Conservation (phyloP, 2,797 vertebrate species). For the Pelobates cultripes region DNA sequence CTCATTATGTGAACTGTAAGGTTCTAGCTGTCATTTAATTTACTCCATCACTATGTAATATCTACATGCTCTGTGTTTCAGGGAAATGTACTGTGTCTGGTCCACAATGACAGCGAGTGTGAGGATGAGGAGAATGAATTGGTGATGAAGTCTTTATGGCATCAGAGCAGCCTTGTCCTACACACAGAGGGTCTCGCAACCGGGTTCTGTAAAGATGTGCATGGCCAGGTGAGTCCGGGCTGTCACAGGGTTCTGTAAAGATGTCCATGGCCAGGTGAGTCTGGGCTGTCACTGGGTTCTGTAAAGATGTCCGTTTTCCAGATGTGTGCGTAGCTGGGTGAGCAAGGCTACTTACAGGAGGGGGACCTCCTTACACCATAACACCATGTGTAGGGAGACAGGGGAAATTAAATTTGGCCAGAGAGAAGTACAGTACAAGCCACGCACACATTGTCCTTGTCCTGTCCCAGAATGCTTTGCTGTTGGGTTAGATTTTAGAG, state of each 20-base stretch:
- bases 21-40: too few relatives aligned
- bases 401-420: too few relatives aligned
- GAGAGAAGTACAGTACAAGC: too few relatives aligned
- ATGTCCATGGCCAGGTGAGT: slow-evolving; percentile 90
- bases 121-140: slow-evolving; percentile 77
- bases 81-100: slow-evolving; percentile 86
- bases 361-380: too few relatives aligned
- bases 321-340: too few relatives aligned
- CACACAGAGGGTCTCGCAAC: slow-evolving; percentile 85
- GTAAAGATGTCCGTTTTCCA: too few relatives aligned
- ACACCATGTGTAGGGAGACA: too few relatives aligned
- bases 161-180: slow-evolving; percentile 85
- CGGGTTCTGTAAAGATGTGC: slow-evolving; percentile 92
- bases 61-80: slow-evolving; percentile 57
- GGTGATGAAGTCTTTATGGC: slow-evolving; percentile 78
- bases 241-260: slow-evolving; percentile 84
- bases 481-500: too few relatives aligned
- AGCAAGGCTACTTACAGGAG: too few relatives aligned
- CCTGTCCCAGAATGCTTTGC: too few relatives aligned
- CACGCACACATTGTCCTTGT: too few relatives aligned
- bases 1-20: not conserved
- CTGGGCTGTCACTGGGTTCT: too few relatives aligned
- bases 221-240: slow-evolving; percentile 81
- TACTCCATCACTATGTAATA: not conserved
- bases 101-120: slow-evolving; percentile 73